Conservation (phyloP, 1,140 invertebrate genomes). For the Pemphigus obesinymphae region DNA sequence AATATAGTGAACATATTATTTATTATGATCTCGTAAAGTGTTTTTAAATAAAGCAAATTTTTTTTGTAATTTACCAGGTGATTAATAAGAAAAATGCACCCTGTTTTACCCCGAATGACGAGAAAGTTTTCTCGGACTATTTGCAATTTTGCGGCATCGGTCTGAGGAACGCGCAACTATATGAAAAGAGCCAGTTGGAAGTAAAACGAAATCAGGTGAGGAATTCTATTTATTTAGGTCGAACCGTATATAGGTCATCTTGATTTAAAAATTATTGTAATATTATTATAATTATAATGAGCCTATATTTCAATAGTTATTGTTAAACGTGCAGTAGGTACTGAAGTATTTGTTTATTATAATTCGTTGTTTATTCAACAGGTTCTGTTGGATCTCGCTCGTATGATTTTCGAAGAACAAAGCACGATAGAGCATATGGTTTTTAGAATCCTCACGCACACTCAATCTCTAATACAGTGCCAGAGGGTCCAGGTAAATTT, state of each 20-base stretch:
- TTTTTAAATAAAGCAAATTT: too few relatives aligned
- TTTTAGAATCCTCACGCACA: constrained; percentile 88
- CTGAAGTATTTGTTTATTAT: too few relatives aligned
- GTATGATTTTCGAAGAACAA: constrained; percentile 96
- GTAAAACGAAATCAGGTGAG: constrained; percentile 85
- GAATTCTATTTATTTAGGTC: neutral
- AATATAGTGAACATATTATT: too few relatives aligned
- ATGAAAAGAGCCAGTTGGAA: constrained; percentile 88
- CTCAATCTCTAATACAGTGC: constrained; percentile 88
- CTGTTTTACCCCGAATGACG: constrained; percentile 78
- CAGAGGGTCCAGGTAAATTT: constrained; percentile 83
- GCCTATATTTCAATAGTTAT: too few relatives aligned
- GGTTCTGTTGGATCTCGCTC: constrained; percentile 85
- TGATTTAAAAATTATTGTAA: neutral
- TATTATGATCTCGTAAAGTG: too few relatives aligned
- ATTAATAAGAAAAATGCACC: constrained; percentile 86
- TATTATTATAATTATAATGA: neutral
- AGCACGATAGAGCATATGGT: constrained; percentile 94
- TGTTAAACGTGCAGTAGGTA: too few relatives aligned
- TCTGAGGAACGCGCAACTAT: constrained; percentile 82
- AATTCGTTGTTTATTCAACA: constrained; percentile 46
- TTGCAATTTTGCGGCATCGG: constrained; percentile 95
- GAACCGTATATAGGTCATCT: neutral
- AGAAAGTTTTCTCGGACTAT: constrained; percentile 87
- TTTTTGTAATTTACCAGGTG: constrained; percentile 67